Evolutionary conservation across 2,113 vertebrate species (phyloP), one percentile per base, ranked within the genome.

Genomic region (Amblyornis subalaris): DNA sequence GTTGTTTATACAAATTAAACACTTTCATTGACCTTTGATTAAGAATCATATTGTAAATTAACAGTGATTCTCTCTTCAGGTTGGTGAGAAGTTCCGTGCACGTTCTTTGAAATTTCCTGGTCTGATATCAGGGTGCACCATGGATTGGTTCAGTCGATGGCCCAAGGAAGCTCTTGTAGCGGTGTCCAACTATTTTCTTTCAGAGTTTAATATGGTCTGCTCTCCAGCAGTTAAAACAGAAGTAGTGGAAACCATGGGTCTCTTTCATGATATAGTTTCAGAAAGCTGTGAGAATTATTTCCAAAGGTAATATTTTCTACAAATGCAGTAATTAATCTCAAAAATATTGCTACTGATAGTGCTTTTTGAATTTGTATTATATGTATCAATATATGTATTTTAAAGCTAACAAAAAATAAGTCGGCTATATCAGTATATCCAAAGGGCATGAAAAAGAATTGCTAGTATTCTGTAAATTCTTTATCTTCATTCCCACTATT

Each of bases 61-160:
- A 50, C 9, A 21, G 2, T 65, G 14, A 75, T 88, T 10, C 28
- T 89, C 17, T 92, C 55, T 26, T 70, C 80, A 98, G 98, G 97
- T 98, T 89, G 98, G 98, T 44, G 97, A 98, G 91, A 98, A 98
- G 90, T 98, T 98, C 89, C 98, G 97, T 13, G 97, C 98, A 51
- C 97, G 97, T 11, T 97, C 98, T 54, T 93, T 98, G 95, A 98
- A 98, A 55, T 98, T 98, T 89, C 98, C 98, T 64, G 98, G 98
- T 64, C 95, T 98, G 67, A 98, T 98, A 91, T 98, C 98, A 8
- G 98, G 98, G 3, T 98, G 98, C 79, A 98, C 98, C 14, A 98
- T 98, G 97, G 98, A 98, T 53, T 98, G 98, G 98, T 98, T 98
- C 79, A 98, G 97, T 60, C 97, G 57, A 50, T 98, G 98, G 98